phyloP scores from a whole-genome alignment of 2,113 vertebrate species.

The pig (Sus scrofa) region DNA sequence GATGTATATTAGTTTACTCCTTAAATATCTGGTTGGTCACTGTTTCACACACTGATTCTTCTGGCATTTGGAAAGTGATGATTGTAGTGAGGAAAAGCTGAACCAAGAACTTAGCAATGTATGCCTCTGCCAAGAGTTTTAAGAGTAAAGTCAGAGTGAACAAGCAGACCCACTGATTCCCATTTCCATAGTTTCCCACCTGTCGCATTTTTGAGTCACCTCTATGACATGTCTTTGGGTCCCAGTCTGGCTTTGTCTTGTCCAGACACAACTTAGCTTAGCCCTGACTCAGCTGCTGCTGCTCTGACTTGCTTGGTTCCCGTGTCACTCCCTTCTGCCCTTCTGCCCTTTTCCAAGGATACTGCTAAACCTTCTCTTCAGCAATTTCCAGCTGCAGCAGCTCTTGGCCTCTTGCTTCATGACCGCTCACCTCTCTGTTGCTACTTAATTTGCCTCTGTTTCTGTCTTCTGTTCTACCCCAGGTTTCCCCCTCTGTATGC shows the following conservation, averaged over 20 bases:
- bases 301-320: background rate
- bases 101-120: background rate
- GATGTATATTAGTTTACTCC: background rate
- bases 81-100: background rate
- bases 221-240: background rate
- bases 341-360: background rate
- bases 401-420: background rate
- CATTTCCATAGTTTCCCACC: background rate
- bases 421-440: background rate
- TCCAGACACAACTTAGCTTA: background rate
- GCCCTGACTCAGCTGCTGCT: conserved; percentile 20
- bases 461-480: background rate
- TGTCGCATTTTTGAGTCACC: background rate
- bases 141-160: background rate
- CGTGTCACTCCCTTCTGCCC: background rate
- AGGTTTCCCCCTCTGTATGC: background rate
- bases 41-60: background rate
- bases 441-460: background rate
- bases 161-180: background rate
- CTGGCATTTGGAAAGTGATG: background rate
- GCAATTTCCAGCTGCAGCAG: conserved; percentile 6
- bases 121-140: background rate
- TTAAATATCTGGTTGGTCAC: background rate
- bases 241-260: background rate
- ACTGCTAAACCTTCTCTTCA: background rate